Evolutionary conservation across 2,888 invertebrate species (phyloP).

Genomic region (Cylloceria caligata): DNA sequence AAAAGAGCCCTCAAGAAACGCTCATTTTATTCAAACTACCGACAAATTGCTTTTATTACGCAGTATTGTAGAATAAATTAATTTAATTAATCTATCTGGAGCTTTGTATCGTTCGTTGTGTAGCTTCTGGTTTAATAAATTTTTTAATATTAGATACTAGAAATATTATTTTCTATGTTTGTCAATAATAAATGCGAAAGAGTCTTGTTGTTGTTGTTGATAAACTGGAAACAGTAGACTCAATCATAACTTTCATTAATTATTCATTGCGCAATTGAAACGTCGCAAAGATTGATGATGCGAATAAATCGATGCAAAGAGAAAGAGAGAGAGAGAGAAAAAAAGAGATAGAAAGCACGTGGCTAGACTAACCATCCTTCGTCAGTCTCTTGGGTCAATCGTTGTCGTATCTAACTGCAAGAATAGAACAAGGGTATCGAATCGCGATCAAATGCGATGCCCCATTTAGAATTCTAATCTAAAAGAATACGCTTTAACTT

Average conservation of each 20-base stretch:
- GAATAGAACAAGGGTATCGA: constrained; percentile 39
- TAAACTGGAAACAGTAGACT: neutral
- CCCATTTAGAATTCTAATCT: constrained; percentile 6
- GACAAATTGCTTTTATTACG: neutral
- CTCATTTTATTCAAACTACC: neutral
- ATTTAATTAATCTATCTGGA: no score
- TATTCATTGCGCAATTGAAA: constrained; percentile 45
- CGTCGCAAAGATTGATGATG: constrained; percentile 5
- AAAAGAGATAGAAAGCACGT: constrained; percentile 43
- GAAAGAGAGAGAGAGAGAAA: constrained; percentile 1
- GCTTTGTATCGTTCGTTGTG: no score
- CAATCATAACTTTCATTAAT: constrained; percentile 38
- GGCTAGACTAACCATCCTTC: neutral
- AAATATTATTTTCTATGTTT: neutral
- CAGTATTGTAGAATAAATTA: neutral
- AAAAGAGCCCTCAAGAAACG: neutral
- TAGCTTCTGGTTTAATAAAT: no score
- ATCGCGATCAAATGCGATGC: constrained; percentile 33
- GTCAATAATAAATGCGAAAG: neutral
- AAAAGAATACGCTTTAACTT: neutral
- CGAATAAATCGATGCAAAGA: constrained; percentile 7
- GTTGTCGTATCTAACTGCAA: constrained; percentile 33
- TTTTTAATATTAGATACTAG: no score
- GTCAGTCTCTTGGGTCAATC: constrained; percentile 13
- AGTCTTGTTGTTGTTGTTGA: neutral